A percentile compares a stretch with the other conserved stretches of the same genome.
Conservation (phyloP, 2,888 invertebrate genomes). For the Caenorhabditis sinica region DNA sequence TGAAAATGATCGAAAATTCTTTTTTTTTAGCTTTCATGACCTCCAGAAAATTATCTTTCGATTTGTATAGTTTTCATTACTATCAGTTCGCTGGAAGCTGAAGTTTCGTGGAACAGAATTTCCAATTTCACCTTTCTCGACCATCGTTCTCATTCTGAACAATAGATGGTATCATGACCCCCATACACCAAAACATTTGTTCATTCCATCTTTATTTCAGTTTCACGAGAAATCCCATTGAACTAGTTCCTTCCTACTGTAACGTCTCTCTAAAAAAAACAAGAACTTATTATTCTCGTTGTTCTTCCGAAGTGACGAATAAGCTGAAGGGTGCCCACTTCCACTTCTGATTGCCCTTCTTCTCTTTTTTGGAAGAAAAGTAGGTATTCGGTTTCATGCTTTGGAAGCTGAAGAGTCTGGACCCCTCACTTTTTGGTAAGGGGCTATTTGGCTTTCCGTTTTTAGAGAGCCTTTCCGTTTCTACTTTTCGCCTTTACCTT, state of each 20-base stretch:
- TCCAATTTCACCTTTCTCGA: neutral
- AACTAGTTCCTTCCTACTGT: neutral
- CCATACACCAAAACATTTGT: neutral
- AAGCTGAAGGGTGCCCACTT: conserved; percentile 20
- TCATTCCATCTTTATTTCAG: no score
- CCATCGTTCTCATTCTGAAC: no score
- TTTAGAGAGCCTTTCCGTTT: neutral
- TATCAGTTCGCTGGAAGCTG: no score
- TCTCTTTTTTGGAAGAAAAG: neutral
- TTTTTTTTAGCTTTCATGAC: no score
- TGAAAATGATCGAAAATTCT: no score
- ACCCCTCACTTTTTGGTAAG: conserved; percentile 11
- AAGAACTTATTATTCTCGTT: neutral
- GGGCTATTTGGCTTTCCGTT: conserved; percentile 18
- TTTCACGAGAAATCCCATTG: neutral
- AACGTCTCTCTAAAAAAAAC: neutral
- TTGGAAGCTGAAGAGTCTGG: neutral
- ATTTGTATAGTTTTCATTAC: no score
- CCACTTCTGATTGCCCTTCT: conserved; percentile 45
- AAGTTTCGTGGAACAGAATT: neutral
- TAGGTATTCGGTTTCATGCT: conserved; percentile 54
- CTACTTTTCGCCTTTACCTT: conserved; percentile 13
- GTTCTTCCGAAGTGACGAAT: neutral
- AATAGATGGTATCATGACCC: no score
- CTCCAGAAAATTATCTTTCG: no score